Base-by-base conservation (phyloP, 2,797 vertebrate genomes). In the Mormyrops attenuatus region DNA sequence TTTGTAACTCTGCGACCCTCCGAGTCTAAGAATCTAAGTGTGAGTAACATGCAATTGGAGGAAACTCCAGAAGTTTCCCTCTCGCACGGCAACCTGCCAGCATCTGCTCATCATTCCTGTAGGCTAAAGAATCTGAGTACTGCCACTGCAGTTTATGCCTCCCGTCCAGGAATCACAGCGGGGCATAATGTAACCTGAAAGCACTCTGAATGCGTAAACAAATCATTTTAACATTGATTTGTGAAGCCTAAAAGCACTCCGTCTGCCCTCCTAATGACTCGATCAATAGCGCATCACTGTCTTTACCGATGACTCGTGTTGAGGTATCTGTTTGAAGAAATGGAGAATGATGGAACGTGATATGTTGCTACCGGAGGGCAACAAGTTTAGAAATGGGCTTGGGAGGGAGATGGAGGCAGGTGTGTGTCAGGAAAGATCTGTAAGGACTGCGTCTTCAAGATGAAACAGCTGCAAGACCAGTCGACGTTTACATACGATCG, bases 221-320 rank as follows among this genome's bases (percentile, higher is more conserved):
- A 93, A 95, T 92, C 91, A 90, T 92, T 93, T 95, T 94, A 94
- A 92, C 92, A 95, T 93, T 90, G 94, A 95, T 95, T 92, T 90
- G 66, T 93, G 47, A 85, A 86, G 92, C 92, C 92, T 92, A 89
- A 88, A 92, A 94, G 93, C 93, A 92, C 93, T 95, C 93, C 91
- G 17, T 5, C 90, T 91, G 91, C 84, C 89, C 88, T 90, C 92
- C 85, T 91, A 91, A 94, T 93, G 91, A 93, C 93, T 90, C 91
- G 91, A 93, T 95, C 94, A 92, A 95, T 95, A 90, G 80, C 49
- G 57, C 52, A 69, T 90, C 85, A 89, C 87, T 87, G 17, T 66
- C 89, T 90, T 91, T 91, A 89, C 90, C 90, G 85, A 82, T 91
- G 92, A 49, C 91, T 86, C 13, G 91, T 88, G 91, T 88, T 89